Base-by-base conservation (phyloP, 2,888 invertebrate species). In the Spatulosminthurus flaviceps region DNA sequence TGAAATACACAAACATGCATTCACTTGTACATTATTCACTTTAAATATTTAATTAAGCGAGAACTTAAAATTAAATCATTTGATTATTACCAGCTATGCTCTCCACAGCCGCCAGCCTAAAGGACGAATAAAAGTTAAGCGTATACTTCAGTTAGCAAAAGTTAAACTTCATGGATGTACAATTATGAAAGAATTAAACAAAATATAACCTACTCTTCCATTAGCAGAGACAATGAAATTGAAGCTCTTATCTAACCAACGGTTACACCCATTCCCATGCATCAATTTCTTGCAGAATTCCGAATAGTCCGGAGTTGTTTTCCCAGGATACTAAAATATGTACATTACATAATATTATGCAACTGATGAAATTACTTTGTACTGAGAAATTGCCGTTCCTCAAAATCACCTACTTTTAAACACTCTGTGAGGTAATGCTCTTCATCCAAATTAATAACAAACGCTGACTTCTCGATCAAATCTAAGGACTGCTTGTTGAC, bases 171-270 rank as follows among this genome's bases (percentile, higher is more conserved):
- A 41, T 41, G 22, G n/a, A 61, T n/a, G n/a, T 21, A 22, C 61
- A 61, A 22, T 61, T 7, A 61, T 13, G n/a, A 13, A n/a, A 61
- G 22, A 61, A 42, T n/a, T n/a, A n/a, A n/a, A n/a, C n/a, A n/a
- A n/a, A n/a, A n/a, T n/a, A n/a, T n/a, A 78, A 87, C 91, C 90
- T 88, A 93, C 96, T 86, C 94, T 92, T 84, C 96, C 98, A 88
- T 98, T 98, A 79, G 90, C 92, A 83, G 94, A 95, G 87, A 99
- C 92, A 87, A 98, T 96, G 24, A 99, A 90, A 78, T 95, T 98
- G 89, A 99, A 98, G 1, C 97, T 96, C 88, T 99, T 99, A 89
- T 99, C 98, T 88, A 97, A 98, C 98, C 98, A 99, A 80, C 98
- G 91, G 88, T 99, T 95, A 87, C 95, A 92, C 7, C 98, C 98